Conservation (phyloP, 2,888 invertebrate species). For the Morpho deidamia region DNA sequence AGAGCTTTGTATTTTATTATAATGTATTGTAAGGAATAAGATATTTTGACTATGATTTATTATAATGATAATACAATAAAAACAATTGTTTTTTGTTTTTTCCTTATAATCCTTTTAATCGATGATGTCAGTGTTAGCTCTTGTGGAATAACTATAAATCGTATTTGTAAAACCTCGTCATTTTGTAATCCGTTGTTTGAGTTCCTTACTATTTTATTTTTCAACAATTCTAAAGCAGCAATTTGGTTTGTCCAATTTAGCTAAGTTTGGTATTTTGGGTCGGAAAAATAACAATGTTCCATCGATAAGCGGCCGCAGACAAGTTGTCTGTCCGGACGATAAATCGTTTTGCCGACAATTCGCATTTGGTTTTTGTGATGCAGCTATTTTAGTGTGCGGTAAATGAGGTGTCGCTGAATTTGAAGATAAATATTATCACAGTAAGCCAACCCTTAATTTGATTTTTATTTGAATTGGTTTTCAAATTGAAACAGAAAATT, state of each 20-base stretch:
- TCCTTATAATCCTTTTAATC: too few relatives aligned
- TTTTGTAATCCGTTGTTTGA: conserved; percentile 3
- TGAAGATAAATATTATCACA: too few relatives aligned
- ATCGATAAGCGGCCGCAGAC: conserved; percentile 71
- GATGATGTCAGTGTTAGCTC: too few relatives aligned
- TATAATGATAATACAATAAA: conserved; percentile 13
- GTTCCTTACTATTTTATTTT: conserved; percentile 18
- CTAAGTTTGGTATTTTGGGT: conserved; percentile 58
- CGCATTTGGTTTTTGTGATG: conserved; percentile 54
- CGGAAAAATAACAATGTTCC: conserved; percentile 66
- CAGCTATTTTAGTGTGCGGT: conserved; percentile 17
- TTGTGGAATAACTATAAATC: too few relatives aligned
- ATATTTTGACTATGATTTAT: conserved; percentile 14
- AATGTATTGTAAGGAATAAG: conserved; percentile 17
- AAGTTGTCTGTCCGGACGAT: conserved; percentile 58
- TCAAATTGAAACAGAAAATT: too few relatives aligned
- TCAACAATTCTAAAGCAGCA: conserved; percentile 26
- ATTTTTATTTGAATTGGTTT: too few relatives aligned
- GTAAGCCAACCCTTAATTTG: too few relatives aligned
- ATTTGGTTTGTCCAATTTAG: conserved; percentile 52
- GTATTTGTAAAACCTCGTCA: neutral
- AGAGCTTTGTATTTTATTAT: conserved; percentile 14
- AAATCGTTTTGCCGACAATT: conserved; percentile 62
- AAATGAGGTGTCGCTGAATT: neutral
- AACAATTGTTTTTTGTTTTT: neutral